These are phyloP conservation scores for Hephaestus fuliginosus DNA, from an alignment of 2,797 vertebrate species.

Conservation along the genomic window DNA sequence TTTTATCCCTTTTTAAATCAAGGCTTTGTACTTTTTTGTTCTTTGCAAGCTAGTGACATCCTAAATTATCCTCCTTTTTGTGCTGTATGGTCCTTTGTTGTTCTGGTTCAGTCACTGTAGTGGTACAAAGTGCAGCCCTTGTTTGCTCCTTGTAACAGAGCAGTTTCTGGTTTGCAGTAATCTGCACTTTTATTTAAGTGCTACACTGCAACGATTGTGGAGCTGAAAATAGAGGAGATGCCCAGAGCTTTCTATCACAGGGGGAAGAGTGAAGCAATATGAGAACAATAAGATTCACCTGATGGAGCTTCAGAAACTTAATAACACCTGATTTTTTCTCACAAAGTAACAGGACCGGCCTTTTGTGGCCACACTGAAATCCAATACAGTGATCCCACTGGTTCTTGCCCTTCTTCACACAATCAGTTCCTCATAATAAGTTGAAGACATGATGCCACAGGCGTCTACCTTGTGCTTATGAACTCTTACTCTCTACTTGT, in stretches of 20 bases:
- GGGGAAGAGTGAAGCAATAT: conserved; percentile 33
- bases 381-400: conserved; percentile 14
- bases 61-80: conserved; percentile 3
- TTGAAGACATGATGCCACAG: neutral
- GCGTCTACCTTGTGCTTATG: neutral
- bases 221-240: neutral
- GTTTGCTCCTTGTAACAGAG: neutral
- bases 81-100: neutral
- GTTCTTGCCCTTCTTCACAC: conserved; percentile 25
- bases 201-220: conserved; percentile 24
- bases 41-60: conserved; percentile 10
- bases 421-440: conserved; percentile 27
- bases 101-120: neutral
- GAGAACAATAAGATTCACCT: conserved; percentile 40
- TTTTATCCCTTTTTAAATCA: conserved; percentile 40
- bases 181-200: conserved; percentile 30
- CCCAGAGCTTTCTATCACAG: conserved; percentile 24
- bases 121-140: neutral
- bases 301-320: conserved; percentile 37
- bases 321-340: conserved; percentile 43
- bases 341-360: conserved; percentile 22
- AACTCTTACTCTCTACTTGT: conserved; percentile 3
- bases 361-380: conserved; percentile 35
- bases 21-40: conserved; percentile 12
- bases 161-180: neutral